Base-by-base conservation (phyloP, 2,888 invertebrate genomes). In the Steinernema scapterisci region DNA sequence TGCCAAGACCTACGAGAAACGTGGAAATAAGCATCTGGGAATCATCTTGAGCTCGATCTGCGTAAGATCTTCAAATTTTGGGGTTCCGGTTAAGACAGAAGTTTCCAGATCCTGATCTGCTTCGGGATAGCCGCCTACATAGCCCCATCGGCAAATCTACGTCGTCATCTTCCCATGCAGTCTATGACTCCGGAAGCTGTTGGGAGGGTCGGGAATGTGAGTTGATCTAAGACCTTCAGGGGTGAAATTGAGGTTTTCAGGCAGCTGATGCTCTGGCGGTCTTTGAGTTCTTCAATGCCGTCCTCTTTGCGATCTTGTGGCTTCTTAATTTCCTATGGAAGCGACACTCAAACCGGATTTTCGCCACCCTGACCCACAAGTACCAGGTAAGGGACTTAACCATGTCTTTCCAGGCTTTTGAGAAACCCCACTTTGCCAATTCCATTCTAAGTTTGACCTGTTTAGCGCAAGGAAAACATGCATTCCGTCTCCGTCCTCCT, bases 1-100 rank as follows among this genome's bases (percentile, higher is more conserved):
- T 25, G 72, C 72, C 11, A 48, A 72, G 51, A 51, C 52, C 0
- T 72, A 72, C 44, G 72, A 72, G 25, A 63, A 63, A 25, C 21
- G 63, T 2, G 63, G 63, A 1, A 63, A 31, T 31, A 63, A 63
- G n/a, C 6, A 63, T 25, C 31, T 63, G 16, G 63, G 63, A 9
- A 16, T 63, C 31, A 19, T 63, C 11, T 38, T 63, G 11, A 7
- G 13, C 63, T 7, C 27, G 16, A 1, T 63, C 5, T 63, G 63
- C 16, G 63, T 63, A 63, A 16, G 63, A n/a, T n/a, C n/a, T n/a
- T n/a, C n/a, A n/a, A 16, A 19, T 23, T 52, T 23, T 2, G 23
- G n/a, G n/a, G n/a, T n/a, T n/a, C 6, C 54, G 6, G 23, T 54
- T 3, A 13, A 6, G 5, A 25, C 21, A 7, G 27, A 3, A 9